Conservation (phyloP, 2,888 invertebrate species). For the Pilophorus perplexus region DNA sequence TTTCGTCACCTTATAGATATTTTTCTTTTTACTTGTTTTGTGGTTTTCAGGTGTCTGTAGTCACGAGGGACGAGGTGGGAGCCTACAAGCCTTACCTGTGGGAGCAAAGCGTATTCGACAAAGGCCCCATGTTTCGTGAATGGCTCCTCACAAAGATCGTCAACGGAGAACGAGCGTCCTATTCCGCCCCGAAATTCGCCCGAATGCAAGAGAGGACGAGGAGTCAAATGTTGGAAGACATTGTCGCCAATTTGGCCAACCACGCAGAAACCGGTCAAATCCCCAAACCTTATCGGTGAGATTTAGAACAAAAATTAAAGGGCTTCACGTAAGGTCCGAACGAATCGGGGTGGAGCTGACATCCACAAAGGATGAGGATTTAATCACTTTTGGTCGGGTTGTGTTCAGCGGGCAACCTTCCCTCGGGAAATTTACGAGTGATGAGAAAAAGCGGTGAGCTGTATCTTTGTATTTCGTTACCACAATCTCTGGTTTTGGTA, state of each 20-base stretch:
- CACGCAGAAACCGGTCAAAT: slow-evolving; percentile 94
- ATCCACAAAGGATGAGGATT: no score
- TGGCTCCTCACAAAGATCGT: slow-evolving; percentile 92
- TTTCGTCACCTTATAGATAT: not conserved
- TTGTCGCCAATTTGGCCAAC: slow-evolving; percentile 88
- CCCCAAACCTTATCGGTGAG: slow-evolving; percentile 82
- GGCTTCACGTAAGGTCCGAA: no score
- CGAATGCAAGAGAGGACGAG: slow-evolving; percentile 91
- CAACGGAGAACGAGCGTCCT: slow-evolving; percentile 88
- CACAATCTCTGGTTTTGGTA: no score
- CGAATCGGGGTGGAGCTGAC: no score
- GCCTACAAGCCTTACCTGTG: slow-evolving; percentile 94
- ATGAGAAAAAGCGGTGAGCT: no score
- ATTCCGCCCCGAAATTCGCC: slow-evolving; percentile 92
- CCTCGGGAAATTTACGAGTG: no score
- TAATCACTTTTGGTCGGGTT: no score
- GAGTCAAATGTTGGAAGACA: slow-evolving; percentile 86
- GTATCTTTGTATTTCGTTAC: no score
- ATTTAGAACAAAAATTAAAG: no score
- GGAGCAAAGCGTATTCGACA: slow-evolving; percentile 92
- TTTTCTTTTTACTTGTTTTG: not conserved
- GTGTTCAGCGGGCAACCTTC: no score
- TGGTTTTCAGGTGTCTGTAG: slow-evolving; percentile 68
- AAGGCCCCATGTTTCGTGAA: slow-evolving; percentile 92
- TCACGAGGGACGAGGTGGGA: slow-evolving; percentile 90